Percentiles rank a stretch among this genome's conserved stretches.
Conservation (phyloP, 2,113 vertebrate genomes). For the Oxyura jamaicensis region DNA sequence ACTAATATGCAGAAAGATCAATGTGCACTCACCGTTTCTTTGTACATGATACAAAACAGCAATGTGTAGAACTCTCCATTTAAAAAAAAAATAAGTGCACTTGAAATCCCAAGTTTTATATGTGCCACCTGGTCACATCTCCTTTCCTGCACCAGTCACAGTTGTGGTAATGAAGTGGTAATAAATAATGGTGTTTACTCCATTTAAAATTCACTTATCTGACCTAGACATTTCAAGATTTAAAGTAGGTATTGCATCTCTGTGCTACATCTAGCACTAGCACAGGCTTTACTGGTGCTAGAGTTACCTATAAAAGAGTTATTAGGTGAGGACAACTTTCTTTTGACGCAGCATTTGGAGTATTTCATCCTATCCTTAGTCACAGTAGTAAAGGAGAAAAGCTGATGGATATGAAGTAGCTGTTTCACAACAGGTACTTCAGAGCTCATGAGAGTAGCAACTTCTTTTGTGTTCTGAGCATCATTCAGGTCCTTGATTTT, state of each 20-base stretch:
- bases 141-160: not conserved
- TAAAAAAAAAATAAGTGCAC: not conserved
- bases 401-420: too few species aligned
- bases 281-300: not conserved
- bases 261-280: not conserved
- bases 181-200: too few species aligned
- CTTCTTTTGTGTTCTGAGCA: not conserved
- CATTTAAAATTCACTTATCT: not conserved
- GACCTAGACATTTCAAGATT: not conserved
- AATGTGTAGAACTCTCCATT: not conserved
- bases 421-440: not conserved
- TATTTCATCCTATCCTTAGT: not conserved
- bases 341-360: not conserved
- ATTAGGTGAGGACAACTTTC: not conserved
- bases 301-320: accelerated
- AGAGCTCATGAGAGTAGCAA: not conserved
- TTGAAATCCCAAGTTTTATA: not conserved
- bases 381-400: not conserved
- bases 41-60: not conserved
- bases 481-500: not conserved
- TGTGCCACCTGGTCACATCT: not conserved
- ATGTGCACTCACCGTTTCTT: accelerated
- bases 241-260: too few species aligned
- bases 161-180: not conserved
- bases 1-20: not conserved